phyloP scores from a whole-genome alignment of 2,797 vertebrate genomes.

The Esox masquinongy region DNA sequence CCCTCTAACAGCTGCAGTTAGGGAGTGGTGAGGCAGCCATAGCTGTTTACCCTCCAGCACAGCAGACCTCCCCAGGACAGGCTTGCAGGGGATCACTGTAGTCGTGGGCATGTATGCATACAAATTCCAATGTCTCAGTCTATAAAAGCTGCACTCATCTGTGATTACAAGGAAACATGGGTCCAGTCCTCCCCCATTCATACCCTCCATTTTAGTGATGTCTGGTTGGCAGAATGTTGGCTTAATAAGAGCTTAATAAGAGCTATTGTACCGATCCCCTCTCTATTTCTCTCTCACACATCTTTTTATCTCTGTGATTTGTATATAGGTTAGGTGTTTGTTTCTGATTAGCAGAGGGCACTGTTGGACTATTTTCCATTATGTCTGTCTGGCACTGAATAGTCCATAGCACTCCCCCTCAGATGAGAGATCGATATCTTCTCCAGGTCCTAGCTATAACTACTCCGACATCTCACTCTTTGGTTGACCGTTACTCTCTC shows the following conservation, averaged over 20 bases:
- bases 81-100: neutral
- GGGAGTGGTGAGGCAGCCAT: neutral
- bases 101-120: neutral
- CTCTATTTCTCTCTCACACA: neutral
- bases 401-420: too few relatives aligned
- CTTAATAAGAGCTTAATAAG: neutral
- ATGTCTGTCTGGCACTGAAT: too few relatives aligned
- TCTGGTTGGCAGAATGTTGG: neutral
- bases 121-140: neutral
- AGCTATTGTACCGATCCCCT: conserved; percentile 11
- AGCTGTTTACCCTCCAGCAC: neutral
- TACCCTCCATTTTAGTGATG: neutral
- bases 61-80: neutral
- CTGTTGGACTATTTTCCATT: neutral
- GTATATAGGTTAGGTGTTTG: neutral
- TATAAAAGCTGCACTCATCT: neutral
- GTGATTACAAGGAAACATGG: neutral
- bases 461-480: too few relatives aligned
- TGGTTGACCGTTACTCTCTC: too few relatives aligned
- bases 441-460: too few relatives aligned
- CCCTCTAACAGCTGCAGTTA: neutral
- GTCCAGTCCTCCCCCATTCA: neutral
- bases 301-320: conserved; percentile 4
- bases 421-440: too few relatives aligned
- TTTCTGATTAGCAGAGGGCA: neutral